Evolutionary conservation across 2,888 invertebrate genomes (phyloP), one percentile per base, ranked within the genome.

Genomic region (Hoplodrina ambigua): DNA sequence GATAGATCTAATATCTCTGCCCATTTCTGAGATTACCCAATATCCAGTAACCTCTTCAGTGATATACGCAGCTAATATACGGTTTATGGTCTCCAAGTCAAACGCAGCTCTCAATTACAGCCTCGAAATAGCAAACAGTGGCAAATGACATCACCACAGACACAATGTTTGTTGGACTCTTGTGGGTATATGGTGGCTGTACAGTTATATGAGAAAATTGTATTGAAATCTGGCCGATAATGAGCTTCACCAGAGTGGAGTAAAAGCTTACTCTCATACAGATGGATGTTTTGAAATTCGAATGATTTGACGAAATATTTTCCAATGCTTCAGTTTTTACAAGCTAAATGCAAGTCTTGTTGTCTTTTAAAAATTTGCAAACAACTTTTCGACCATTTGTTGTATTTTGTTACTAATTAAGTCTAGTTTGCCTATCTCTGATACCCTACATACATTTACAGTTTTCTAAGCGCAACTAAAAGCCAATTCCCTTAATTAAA

Each of bases 121-220:
- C 37, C 17, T 44, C 17, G 59, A 30, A 67, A 81, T 41, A 77
- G 63, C 57, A 67, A 72, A 72, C 57, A 67, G 56, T 11, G 52
- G 81, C 66, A 64, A 67, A 77, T 81, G 63, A 78, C 64, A 55
- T 78, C 78, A 81, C 77, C 41, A 13, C 46, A 61, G 50, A 67
- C 62, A 65, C 57, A 61, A 17, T 76, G 60, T 81, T 81, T 77
- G 81, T 64, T 60, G 54, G 72, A 72, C 78, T 81, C 78, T 81
- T 61, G 78, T 78, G 72, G 63, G 54, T 49, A 55, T 33, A 44
- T 44, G 50, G 64, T 78, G 78, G 19, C 0, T 19, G 78, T 78
- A 67, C 78, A 81, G 41, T 50, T 25, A 10, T 60, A 66, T 52
- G 25, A 0, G 30, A 25, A 7, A 59, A 49, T 30, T 44, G 11